phyloP scores from a whole-genome alignment of 2,888 invertebrate species.

The Dromius quadrimaculatus region DNA sequence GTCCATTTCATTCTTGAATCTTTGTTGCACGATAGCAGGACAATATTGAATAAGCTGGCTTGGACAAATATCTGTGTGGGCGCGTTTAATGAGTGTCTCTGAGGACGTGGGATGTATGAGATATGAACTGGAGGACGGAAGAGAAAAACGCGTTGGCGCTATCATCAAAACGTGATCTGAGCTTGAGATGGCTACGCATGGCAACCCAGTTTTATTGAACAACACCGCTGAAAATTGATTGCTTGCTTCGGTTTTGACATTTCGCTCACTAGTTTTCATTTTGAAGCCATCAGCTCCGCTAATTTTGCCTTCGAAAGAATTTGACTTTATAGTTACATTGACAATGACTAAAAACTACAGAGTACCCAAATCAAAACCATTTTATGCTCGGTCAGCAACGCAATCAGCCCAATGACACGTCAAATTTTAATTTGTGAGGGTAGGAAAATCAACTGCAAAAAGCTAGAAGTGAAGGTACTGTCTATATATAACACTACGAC shows the following conservation, averaged over 20 bases:
- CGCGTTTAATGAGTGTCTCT: constrained; percentile 35
- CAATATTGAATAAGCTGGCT: constrained; percentile 36
- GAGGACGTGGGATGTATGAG: constrained; percentile 35
- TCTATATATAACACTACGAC: constrained; percentile 28
- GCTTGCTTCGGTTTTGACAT: too few relatives aligned
- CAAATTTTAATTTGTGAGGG: constrained; percentile 42
- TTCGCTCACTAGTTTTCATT: too few relatives aligned
- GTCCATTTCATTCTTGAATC: too few relatives aligned
- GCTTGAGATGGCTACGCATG: constrained; percentile 2
- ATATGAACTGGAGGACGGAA: constrained; percentile 34
- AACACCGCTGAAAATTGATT: too few relatives aligned
- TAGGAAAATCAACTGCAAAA: constrained; percentile 32
- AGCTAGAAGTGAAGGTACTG: not conserved
- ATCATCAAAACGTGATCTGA: constrained; percentile 28
- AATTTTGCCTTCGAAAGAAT: too few relatives aligned
- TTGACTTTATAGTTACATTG: too few relatives aligned
- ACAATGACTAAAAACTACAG: too few relatives aligned
- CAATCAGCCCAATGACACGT: constrained; percentile 35
- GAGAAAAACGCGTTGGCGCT: not conserved
- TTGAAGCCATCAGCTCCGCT: too few relatives aligned
- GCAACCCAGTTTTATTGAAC: too few relatives aligned
- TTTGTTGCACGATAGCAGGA: constrained; percentile 35
- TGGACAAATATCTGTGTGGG: not conserved
- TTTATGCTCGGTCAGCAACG: constrained; percentile 13
- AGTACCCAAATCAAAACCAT: too few relatives aligned